phyloP scores from a whole-genome alignment of 2,888 invertebrate species.

The Cantharis flavilabris region DNA sequence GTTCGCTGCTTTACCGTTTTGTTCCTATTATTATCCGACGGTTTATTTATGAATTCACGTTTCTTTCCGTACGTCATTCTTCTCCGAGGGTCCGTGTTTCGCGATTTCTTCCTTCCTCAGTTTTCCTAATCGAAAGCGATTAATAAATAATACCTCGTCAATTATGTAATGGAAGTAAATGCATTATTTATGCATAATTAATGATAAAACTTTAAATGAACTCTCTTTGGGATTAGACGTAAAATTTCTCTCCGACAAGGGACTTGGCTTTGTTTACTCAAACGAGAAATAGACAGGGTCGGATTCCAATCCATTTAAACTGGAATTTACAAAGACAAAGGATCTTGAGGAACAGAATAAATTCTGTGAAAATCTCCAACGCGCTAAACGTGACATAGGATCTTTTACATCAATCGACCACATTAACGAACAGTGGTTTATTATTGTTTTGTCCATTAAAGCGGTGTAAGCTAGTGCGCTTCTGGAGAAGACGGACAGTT shows the following conservation, averaged over 20 bases:
- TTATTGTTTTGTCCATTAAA: no score
- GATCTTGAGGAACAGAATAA: no score
- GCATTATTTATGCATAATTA: background rate
- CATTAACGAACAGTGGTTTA: no score
- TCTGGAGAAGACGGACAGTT: background rate
- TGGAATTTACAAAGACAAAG: no score
- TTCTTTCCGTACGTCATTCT: background rate
- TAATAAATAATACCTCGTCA: background rate
- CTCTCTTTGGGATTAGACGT: background rate
- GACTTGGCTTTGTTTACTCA: background rate
- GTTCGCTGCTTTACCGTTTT: conserved; percentile 7
- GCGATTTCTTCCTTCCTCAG: background rate
- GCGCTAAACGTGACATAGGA: no score
- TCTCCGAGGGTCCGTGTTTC: background rate
- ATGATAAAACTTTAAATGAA: background rate
- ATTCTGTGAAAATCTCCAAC: no score
- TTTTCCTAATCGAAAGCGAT: background rate
- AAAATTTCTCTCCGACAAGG: background rate
- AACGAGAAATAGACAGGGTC: background rate
- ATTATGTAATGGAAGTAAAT: background rate
- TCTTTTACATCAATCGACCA: no score
- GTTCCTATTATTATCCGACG: conserved; percentile 6
- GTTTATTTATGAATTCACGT: background rate
- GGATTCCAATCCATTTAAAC: background rate
- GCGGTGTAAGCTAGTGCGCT: background rate